Evolutionary conservation across 2,888 invertebrate genomes (phyloP), one percentile per base, ranked within the genome.

Genomic region (Philereme vetulata): DNA sequence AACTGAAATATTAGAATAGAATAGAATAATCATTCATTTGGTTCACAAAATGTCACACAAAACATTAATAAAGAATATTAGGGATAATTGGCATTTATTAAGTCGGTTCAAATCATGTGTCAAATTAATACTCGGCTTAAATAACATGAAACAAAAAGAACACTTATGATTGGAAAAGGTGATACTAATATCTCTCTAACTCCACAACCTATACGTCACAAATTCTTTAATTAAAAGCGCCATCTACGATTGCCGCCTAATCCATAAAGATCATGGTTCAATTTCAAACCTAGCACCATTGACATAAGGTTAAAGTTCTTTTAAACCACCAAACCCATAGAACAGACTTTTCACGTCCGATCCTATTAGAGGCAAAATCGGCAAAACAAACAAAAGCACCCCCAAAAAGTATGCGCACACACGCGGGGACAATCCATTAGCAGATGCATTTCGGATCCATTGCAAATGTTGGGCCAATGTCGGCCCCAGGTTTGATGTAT

Each of bases 301-400:
- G 32, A 5, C 8, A 32, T 45, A 63, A 10, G 10, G 57, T 50
- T 36, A 21, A 9, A 46, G 48, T 46, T 56, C 5, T 1, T 11
- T 40, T 51, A 21, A 32, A 33, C 21, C 5, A 4, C n/a, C 11
- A 9, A 10, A 33, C 38, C 47, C 40, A 53, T 57, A 53, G 49
- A 38, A 42, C 60, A 65, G 67, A 67, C 62, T 62, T 64, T 68
- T 65, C 62, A 51, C 67, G 52, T 64, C 59, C 53, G 62, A 66
- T 67, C 66, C 67, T 65, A 69, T 71, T 71, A 69, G 65, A 56
- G 51, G 45, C 59, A 57, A 69, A 67, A 66, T 64, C 64, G 60
- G 46, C 35, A 67, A 64, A 67, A 64, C 63, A 67, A 68, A 66
- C 68, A 67, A 69, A 60, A 68, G 36, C 56, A 42, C 21, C 65